Evolutionary conservation across 92 coral and sea anemone genomes (phyloP), one percentile per base, ranked within the genome.

Genomic region (Plumapathes pennacea): DNA sequence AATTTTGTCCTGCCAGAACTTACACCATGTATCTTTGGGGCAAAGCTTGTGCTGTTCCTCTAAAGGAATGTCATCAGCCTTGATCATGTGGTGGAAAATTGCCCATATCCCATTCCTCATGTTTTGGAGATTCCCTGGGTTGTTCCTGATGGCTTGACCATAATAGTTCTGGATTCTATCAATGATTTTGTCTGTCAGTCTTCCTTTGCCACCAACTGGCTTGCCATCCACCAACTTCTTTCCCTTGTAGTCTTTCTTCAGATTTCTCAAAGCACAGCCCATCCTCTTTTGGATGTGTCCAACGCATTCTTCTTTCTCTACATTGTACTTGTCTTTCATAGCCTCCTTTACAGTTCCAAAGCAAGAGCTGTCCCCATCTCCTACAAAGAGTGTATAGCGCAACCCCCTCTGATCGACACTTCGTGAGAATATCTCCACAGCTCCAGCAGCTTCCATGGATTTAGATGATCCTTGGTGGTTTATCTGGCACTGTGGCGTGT

Each of bases 361-460:
- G 42, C 82, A 74, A 50, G 81, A 72, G 64, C 82, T 74, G 57
- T 81, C 88, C 5, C 88, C 88, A 33, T 74, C 88, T 10, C 82
- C 82, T 9, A 81, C 82, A 58, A 67, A 81, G 18, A 70, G 42
- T 30, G 82, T 74, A 37, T 81, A 81, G 27, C 66, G 46, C 32
- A 81, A 64, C 37, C 64, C 46, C 20, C 88, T 53, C 26, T 42
- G 41, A 12, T 45, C 17, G 18, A 81, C 58, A 63, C 88, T 74
- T 23, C 69, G 22, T 1, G 53, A 12, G 53, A 81, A 73, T 19
- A 81, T 81, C 56, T 80, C 81, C 27, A 72, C 79, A 23, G 86
- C 86, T 33, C 74, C 86, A 45, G 41, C 54, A 43, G 76, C 75
- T 46, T 80, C 87, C 82, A 65, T 80, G 24, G 70, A 65, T 31